Conservation (phyloP, 2,888 invertebrate genomes). For the Gastracanthus pulcherrimus region DNA sequence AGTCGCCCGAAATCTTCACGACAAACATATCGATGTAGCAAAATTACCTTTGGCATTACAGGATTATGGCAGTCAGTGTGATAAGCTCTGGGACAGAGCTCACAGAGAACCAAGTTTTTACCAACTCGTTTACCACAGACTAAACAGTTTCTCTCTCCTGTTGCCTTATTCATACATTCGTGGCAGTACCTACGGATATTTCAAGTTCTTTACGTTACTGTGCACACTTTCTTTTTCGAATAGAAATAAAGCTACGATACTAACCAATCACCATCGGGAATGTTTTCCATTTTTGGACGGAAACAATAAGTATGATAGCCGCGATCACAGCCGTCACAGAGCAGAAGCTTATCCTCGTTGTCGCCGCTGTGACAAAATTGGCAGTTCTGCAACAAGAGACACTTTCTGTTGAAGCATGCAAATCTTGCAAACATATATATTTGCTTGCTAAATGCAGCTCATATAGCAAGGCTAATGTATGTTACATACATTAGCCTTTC, state of each 20-base stretch:
- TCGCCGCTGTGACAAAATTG: constrained; percentile 98
- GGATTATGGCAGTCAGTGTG: constrained; percentile 97
- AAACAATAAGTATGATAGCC: constrained; percentile 99
- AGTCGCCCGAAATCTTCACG: too few relatives aligned
- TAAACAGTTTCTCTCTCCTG: constrained; percentile 95
- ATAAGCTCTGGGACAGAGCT: constrained; percentile 93
- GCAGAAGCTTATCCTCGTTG: constrained; percentile 94
- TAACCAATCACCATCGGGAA: constrained; percentile 98
- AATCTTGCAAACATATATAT: not conserved
- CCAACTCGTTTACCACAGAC: constrained; percentile 90
- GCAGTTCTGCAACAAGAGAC: constrained; percentile 86
- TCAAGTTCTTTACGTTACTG: too few relatives aligned
- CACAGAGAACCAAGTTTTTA: constrained; percentile 89
- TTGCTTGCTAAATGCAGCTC: constrained; percentile 33
- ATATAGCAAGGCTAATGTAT: not conserved
- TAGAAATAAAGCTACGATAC: constrained; percentile 68
- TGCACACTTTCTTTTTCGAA: too few relatives aligned
- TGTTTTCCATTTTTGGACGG: constrained; percentile 96
- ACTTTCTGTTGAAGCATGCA: constrained; percentile 12
- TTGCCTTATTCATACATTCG: constrained; percentile 95
- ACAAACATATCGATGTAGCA: too few relatives aligned
- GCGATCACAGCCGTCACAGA: constrained; percentile 98
- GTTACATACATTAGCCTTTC: not conserved
- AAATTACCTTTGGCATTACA: constrained; percentile 85
- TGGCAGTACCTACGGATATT: constrained; percentile 96